Evolutionary conservation across 2,797 vertebrate genomes (phyloP).

Genomic region (Columba guinea): DNA sequence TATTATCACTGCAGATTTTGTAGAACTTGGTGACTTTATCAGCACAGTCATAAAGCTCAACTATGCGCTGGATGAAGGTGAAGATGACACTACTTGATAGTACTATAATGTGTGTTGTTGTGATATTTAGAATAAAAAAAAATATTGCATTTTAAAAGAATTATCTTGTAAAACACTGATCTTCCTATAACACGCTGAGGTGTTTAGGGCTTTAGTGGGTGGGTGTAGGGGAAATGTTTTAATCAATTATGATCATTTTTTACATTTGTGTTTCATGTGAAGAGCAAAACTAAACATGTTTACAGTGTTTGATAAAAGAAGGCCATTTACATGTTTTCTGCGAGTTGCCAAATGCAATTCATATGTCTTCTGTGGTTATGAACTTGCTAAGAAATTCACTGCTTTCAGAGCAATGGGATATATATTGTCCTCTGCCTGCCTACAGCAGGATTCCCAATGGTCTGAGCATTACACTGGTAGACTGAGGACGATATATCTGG

Average conservation of each 20-base stretch:
- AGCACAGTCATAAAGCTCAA: conserved; percentile 97
- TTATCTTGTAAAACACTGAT: conserved; percentile 76
- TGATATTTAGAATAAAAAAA: conserved; percentile 46
- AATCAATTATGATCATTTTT: conserved; percentile 58
- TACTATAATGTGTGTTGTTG: background rate
- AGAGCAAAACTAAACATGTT: conserved; percentile 61
- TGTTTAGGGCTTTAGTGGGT: conserved; percentile 69
- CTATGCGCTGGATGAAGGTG: conserved; percentile 91
- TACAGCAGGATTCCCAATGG: background rate
- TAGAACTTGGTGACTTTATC: conserved; percentile 98
- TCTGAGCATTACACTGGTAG: background rate
- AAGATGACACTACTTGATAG: conserved; percentile 90
- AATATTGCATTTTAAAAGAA: conserved; percentile 71
- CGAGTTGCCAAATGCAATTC: conserved; percentile 58
- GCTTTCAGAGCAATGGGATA: conserved; percentile 1
- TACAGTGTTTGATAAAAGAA: conserved; percentile 64
- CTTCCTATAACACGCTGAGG: conserved; percentile 71
- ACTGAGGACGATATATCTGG: conserved; percentile 34
- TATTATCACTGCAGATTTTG: conserved; percentile 97
- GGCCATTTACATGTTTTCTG: conserved; percentile 63
- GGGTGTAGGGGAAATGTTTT: conserved; percentile 64
- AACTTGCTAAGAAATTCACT: conserved; percentile 48
- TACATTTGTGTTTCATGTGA: conserved; percentile 65
- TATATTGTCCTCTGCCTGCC: conserved; percentile 22
- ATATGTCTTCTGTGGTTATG: conserved; percentile 43